Evolutionary conservation across 2,888 invertebrate genomes (phyloP), one percentile per base, ranked within the genome.

Genomic region (Enchytraeus crypticus): DNA sequence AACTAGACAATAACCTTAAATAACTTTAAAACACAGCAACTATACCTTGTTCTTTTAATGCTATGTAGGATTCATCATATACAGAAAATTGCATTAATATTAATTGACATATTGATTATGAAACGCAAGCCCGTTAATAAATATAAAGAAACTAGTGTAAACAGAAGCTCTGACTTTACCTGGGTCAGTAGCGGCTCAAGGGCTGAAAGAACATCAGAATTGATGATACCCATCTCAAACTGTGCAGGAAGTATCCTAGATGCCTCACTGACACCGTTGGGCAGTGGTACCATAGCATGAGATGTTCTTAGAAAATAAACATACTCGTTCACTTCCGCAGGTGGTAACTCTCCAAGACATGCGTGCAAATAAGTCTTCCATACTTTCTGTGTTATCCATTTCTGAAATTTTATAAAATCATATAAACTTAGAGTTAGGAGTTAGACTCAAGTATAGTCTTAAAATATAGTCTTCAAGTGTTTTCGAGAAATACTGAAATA

Each of bases 271-370:
- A 80, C 69, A 2, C 75, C 79, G 2, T 84, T 84, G 29, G 84
- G 84, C 43, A 79, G 86, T 77, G 66, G 83, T 81, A 79, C 77
- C 76, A 78, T 77, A 11, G 82, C 81, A 4, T 84, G 84, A 0
- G 84, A 82, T 68, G 84, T 85, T 53, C 90, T 83, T 67, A 89
- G 75, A 69, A 92, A 85, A 75, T 89, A 92, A 0, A 89, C 78
- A 53, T 77, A 87, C 86, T 65, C 84, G 21, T 38, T 23, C 5
- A 59, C 34, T 81, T 72, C 66, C 76, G 75, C 70, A 59, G 73
- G 74, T 4, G 77, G 76, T 11, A 78, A 64, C 47, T 76, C 71
- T 23, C 74, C 72, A 60, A 73, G 74, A 58, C 75, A 74, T 75
- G 77, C 72, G 68, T 74, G 71, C 57, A 79, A 66, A 64, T 77